A percentile compares a stretch with the other conserved stretches of the same genome.
Evolutionary conservation across 2,113 vertebrate genomes (phyloP).

Genomic region (Microtus richardsoni): DNA sequence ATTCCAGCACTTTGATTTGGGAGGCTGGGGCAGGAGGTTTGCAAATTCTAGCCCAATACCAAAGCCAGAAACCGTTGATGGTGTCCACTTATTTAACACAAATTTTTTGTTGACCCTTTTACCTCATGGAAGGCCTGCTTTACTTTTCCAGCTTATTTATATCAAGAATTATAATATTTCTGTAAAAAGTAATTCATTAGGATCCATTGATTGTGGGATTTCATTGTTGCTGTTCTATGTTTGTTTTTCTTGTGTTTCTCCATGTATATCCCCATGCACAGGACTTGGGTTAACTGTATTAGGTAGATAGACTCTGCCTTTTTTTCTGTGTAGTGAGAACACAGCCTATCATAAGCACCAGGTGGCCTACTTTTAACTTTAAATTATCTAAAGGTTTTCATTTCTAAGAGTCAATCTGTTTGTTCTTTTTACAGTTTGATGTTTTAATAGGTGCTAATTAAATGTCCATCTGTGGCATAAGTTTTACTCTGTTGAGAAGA

Average conservation of each 20-base stretch:
- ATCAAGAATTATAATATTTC: not conserved
- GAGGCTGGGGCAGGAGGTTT: not conserved
- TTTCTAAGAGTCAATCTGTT: conserved; percentile 19
- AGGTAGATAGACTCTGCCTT: not conserved
- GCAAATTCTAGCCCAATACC: not conserved
- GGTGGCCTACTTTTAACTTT: conserved; percentile 3
- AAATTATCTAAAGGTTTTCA: conserved; percentile 2
- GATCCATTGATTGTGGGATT: not conserved
- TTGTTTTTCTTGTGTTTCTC: not conserved
- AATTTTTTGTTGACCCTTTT: not conserved
- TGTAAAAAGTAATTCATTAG: not conserved
- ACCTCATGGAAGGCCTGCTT: not conserved
- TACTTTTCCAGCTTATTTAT: not conserved
- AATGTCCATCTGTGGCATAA: not conserved
- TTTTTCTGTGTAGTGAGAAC: not conserved
- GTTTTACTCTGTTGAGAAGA: not conserved
- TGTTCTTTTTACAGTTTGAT: not conserved
- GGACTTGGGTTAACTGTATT: not conserved
- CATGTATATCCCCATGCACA: not conserved
- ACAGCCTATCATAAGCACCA: not conserved
- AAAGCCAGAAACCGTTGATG: not conserved
- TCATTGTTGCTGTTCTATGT: not conserved
- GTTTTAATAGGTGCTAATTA: not conserved
- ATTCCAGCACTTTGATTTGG: not conserved
- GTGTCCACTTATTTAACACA: not conserved